phyloP scores from a whole-genome alignment of 2,888 invertebrate species.

The Nephrotoma guestfalica region DNA sequence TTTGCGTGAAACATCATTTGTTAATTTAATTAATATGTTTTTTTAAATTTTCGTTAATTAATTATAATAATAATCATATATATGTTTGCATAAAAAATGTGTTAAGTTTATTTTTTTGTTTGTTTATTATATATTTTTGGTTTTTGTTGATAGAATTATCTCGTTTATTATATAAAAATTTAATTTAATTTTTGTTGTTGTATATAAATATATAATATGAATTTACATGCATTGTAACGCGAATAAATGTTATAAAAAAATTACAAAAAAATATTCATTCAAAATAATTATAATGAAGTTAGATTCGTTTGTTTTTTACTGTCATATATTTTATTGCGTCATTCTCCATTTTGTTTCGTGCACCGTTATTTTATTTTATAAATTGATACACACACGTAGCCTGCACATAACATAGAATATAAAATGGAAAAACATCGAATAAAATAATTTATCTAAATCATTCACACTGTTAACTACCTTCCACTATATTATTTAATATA shows the following conservation, averaged over 20 bases:
- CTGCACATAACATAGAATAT: not conserved
- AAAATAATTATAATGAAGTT: not conserved
- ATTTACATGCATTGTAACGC: constrained; percentile 3
- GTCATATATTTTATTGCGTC: not conserved
- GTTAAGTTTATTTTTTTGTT: not conserved
- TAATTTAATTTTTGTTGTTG: not conserved
- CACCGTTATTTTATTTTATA: not conserved
- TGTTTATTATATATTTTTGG: not conserved
- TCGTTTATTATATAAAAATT: not conserved
- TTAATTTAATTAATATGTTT: not conserved
- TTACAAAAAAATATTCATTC: not conserved
- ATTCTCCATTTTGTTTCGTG: not conserved
- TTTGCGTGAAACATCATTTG: not conserved
- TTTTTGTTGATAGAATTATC: not conserved
- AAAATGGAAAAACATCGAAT: not conserved
- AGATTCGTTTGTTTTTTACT: not conserved
- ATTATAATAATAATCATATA: not conserved
- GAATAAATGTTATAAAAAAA: not conserved
- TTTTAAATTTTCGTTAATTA: not conserved
- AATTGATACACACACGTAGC: no score
- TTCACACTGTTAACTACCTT: not conserved
- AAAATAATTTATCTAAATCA: not conserved
- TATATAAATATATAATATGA: not conserved
- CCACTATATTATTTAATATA: not conserved
- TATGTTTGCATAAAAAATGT: not conserved